Evolutionary conservation across 2,888 invertebrate genomes (phyloP), one percentile per base, ranked within the genome.

Genomic region (Drosophila lacicola): DNA sequence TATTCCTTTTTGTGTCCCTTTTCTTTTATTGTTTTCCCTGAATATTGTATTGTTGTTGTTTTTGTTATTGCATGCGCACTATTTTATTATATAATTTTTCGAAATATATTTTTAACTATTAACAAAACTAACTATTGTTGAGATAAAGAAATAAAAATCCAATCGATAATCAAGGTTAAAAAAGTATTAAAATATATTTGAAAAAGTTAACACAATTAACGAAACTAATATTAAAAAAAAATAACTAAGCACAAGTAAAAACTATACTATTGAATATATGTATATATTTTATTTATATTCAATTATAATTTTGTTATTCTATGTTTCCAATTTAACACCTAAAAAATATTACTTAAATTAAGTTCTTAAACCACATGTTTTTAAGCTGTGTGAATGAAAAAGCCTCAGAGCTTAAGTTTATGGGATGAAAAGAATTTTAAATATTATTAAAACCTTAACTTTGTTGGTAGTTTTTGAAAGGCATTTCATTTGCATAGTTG

Each of bases 31-130:
- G 19, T 67, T 58, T 57, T 13, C 6, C 33, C 41, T 36, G 44
- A 14, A 47, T 67, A 53, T 78, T 80, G 71, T 74, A 76, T 79
- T 86, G 86, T 88, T 86, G 86, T 88, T 86, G 86, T 89, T 89
- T 80, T 77, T 86, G 89, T 86, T 88, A 79, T 78, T 86, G 86
- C 86, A 88, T 86, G 88, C 53, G 66, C 78, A 75, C 54, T 17
- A 17, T 17, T 2, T 17, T 17, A 2, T 17, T 17, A 17, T 17
- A 17, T 17, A 53, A 46, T 33, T 25, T 25, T 25, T 8, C 6
- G 6, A 29, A 8, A 29, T 29, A 29, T 36, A n/a, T 51, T 10
- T 17, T 45, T 17, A 11, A 6, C 25, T 6, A 11, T 17, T 14
- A 61, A 37, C 25, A 13, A 34, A 11, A 61, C 9, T 11, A 37